Evolutionary conservation across 2,888 invertebrate species (phyloP).

Genomic region (Eristalinus sepulchralis): DNA sequence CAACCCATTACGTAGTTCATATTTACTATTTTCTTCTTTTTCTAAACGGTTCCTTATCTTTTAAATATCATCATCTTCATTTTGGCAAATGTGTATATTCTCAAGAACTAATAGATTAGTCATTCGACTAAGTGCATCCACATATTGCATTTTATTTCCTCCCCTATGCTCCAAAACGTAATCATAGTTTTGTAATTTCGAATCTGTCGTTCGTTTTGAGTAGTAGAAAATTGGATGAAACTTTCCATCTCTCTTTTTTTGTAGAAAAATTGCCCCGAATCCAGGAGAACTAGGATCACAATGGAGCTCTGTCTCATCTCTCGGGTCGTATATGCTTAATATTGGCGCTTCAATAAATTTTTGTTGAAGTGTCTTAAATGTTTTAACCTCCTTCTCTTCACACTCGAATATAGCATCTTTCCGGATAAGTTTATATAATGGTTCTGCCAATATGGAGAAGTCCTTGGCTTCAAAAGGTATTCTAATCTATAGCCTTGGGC

Average conservation of each 20-base stretch:
- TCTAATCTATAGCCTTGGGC: background rate
- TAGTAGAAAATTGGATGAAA: slow-evolving; percentile 34
- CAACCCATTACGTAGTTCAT: slow-evolving; percentile 62
- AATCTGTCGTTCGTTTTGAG: slow-evolving; percentile 47
- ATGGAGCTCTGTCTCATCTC: background rate
- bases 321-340: slow-evolving; percentile 4
- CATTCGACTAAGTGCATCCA: slow-evolving; percentile 73
- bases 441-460: slow-evolving; percentile 17
- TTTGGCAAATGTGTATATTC: slow-evolving; percentile 21
- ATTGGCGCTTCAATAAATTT: slow-evolving; percentile 25
- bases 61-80: slow-evolving; percentile 19
- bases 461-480: background rate
- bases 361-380: slow-evolving; percentile 21
- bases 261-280: slow-evolving; percentile 18
- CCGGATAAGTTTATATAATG: slow-evolving; percentile 11
- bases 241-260: slow-evolving; percentile 16
- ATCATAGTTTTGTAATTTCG: slow-evolving; percentile 66
- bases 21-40: slow-evolving; percentile 35
- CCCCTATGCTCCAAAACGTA: background rate
- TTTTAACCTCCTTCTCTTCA: background rate
- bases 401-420: slow-evolving; percentile 20
- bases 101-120: slow-evolving; percentile 32
- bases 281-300: slow-evolving; percentile 23
- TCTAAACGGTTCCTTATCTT: slow-evolving; percentile 14
- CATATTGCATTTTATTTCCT: slow-evolving; percentile 73